A percentile compares a stretch with the other conserved stretches of the same genome.
Evolutionary conservation across 2,888 invertebrate species (phyloP).

Genomic region (Drosophila setosimentum): DNA sequence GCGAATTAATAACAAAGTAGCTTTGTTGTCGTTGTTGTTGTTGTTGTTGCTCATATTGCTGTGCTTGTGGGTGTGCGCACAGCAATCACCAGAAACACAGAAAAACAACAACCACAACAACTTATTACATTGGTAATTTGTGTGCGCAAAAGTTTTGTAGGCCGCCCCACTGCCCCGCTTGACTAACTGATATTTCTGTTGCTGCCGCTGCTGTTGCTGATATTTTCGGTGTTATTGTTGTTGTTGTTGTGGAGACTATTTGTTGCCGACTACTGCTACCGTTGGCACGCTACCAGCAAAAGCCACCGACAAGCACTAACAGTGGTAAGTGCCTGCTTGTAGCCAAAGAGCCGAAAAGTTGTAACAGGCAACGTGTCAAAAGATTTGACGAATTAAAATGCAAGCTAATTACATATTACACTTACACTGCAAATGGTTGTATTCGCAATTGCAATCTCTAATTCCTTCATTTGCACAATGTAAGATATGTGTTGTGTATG

Average conservation of each 20-base stretch:
- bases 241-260: conserved; percentile 25
- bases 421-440: conserved; percentile 15
- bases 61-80: conserved; percentile 50
- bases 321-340: conserved; percentile 13
- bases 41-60: background rate
- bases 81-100: conserved; percentile 46
- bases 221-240: conserved; percentile 1
- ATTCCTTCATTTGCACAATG: background rate
- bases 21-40: conserved; percentile 1
- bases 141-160: conserved; percentile 59
- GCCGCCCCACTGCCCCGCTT: conserved; percentile 59
- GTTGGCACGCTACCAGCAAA: conserved; percentile 46
- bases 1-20: conserved; percentile 67
- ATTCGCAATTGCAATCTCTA: background rate
- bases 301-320: conserved; percentile 10
- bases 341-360: conserved; percentile 30
- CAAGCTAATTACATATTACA: conserved; percentile 45
- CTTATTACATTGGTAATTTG: conserved; percentile 66
- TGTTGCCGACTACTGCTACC: conserved; percentile 34
- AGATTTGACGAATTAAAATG: conserved; percentile 54
- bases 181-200: conserved; percentile 30
- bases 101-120: conserved; percentile 33
- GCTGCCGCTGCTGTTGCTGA: background rate
- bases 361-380: conserved; percentile 57
- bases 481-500: background rate